phyloP scores from a whole-genome alignment of 2,113 vertebrate species.

The Scytalopus superciliaris region DNA sequence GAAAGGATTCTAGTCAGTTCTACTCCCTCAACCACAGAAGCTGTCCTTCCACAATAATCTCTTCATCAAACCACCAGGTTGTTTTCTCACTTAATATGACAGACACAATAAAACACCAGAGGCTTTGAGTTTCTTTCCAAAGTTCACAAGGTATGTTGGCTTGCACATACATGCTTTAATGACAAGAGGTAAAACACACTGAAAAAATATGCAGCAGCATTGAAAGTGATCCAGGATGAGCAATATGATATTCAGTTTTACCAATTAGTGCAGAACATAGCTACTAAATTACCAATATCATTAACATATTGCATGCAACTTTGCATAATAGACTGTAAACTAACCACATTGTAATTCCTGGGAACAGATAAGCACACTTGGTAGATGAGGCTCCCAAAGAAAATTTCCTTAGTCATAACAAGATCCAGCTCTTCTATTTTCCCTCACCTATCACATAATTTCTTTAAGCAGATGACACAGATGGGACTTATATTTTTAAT shows the following conservation, averaged over 20 bases:
- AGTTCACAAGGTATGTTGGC: constrained; percentile 42
- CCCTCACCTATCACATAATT: not conserved
- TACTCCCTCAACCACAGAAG: not conserved
- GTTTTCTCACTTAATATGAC: constrained; percentile 22
- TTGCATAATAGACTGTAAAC: constrained; percentile 41
- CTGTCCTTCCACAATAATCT: constrained; percentile 38
- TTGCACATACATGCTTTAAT: constrained; percentile 32
- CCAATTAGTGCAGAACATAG: constrained; percentile 54
- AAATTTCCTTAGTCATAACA: not conserved
- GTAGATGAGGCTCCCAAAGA: not conserved
- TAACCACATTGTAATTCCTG: constrained; percentile 46
- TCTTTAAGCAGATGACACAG: not conserved
- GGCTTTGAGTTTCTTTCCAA: constrained; percentile 29
- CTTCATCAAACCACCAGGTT: constrained; percentile 35
- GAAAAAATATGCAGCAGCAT: not conserved
- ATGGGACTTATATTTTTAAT: not conserved
- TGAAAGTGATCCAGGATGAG: constrained; percentile 63
- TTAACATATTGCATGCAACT: constrained; percentile 36
- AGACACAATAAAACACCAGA: constrained; percentile 28
- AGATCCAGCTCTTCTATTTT: not conserved
- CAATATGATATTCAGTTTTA: constrained; percentile 9
- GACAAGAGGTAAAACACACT: constrained; percentile 18
- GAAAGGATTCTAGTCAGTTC: not conserved
- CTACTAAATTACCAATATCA: constrained; percentile 47
- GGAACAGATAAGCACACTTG: constrained; percentile 11